Conservation (phyloP, 1,140 invertebrate species). For the Ceratina calcarata region DNA sequence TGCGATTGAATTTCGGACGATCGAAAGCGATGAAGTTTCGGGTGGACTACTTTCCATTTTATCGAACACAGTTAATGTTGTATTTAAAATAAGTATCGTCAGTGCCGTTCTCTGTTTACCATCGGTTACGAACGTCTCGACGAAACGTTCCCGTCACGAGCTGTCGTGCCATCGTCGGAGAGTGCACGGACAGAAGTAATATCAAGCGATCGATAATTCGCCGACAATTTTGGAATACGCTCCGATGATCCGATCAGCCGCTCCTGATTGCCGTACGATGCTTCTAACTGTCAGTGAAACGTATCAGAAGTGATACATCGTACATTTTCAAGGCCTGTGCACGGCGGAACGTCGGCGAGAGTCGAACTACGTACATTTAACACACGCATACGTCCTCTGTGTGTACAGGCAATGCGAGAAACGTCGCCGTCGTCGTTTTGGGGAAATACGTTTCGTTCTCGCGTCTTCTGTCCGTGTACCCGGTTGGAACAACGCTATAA, state of each 20-base stretch:
- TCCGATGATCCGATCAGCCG: constrained; percentile 25
- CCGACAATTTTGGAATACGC: constrained; percentile 50
- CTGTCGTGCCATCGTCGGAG: constrained; percentile 15
- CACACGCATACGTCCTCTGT: constrained; percentile 15
- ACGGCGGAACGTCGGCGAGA: not conserved
- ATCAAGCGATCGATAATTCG: constrained; percentile 61
- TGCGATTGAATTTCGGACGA: constrained; percentile 26
- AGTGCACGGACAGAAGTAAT: constrained; percentile 38
- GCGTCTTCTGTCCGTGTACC: constrained; percentile 17
- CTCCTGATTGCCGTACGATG: not conserved
- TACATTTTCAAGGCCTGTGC: constrained; percentile 13
- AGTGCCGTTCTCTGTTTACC: not conserved
- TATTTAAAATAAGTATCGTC: constrained; percentile 24
- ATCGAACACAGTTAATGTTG: constrained; percentile 16
- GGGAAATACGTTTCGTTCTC: constrained; percentile 22
- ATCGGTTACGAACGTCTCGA: not conserved
- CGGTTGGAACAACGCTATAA: constrained; percentile 1
- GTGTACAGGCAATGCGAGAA: constrained; percentile 31
- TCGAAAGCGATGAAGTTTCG: constrained; percentile 30
- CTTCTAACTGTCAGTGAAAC: constrained; percentile 33
- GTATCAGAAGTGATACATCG: constrained; percentile 21
- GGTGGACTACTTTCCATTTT: constrained; percentile 36
- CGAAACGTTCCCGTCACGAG: not conserved
- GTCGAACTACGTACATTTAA: constrained; percentile 30
- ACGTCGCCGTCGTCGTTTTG: constrained; percentile 18